These are phyloP conservation scores for Pipistrellus pygmaeus DNA, from an alignment of 2,797 vertebrate genomes.

Conservation along the genomic window DNA sequence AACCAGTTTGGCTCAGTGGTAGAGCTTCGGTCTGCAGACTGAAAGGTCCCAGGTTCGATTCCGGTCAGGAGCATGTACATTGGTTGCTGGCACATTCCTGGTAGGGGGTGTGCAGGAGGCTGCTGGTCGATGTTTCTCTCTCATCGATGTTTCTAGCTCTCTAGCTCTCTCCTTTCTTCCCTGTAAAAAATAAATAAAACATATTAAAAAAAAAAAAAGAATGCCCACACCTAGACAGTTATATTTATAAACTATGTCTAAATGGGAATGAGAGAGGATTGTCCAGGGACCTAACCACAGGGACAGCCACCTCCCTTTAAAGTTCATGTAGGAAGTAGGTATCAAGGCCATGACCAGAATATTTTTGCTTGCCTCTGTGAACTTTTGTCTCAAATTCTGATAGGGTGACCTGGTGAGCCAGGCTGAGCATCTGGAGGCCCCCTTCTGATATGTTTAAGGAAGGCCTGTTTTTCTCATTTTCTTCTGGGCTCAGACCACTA, in stretches of 20 bases:
- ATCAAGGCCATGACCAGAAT: neutral
- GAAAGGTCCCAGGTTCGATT: no score
- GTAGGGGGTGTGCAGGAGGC: no score
- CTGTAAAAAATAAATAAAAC: no score
- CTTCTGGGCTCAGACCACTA: neutral
- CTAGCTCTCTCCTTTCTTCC: no score
- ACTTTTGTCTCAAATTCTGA: neutral
- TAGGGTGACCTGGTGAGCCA: neutral
- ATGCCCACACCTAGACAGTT: neutral
- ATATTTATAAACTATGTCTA: neutral
- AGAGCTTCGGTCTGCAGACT: no score
- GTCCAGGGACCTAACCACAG: neutral
- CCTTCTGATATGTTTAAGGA: neutral
- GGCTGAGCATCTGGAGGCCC: neutral
- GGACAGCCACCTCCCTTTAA: neutral
- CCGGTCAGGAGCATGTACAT: no score
- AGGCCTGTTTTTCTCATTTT: neutral
- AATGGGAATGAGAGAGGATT: neutral
- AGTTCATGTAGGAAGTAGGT: neutral
- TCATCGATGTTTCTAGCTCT: no score
- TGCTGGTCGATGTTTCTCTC: no score
- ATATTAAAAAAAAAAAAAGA: no score
- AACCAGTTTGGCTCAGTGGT: no score
- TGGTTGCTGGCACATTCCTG: no score
- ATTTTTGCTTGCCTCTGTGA: neutral